Base-by-base conservation (phyloP, 2,113 vertebrate species). In the Thalassoma bifasciatum region DNA sequence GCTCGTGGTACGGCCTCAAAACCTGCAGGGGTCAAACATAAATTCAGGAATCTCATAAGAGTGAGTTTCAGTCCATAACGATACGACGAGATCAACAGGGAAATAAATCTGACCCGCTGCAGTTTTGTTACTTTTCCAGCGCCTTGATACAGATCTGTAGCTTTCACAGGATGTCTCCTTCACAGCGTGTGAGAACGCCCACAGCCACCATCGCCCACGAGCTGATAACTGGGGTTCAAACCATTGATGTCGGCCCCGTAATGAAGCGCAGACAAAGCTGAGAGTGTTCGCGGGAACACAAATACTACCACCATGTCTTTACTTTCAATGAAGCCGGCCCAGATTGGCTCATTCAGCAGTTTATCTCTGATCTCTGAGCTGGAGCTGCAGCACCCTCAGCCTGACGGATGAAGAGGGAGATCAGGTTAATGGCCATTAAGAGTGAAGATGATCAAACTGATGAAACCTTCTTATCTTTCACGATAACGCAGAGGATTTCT, bases 231-330 rank as follows among this genome's bases (percentile, higher is more conserved):
- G 86, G 80, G 58, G 66, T 8, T 74, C 57, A 37, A 78, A 19
- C 64, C 86, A 83, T 87, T 92, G 86, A 91, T 83, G 89, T 90
- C 50, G 70, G 67, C 75, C 56, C 56, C 83, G 74, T 82, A 89
- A 85, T 90, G 79, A 83, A 75, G 71, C 63, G 17, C 19, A 40
- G 52, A 86, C 71, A 78, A 91, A 81, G 82, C 86, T 65, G 52
- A 72, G 79, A 68, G 84, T 82, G 85, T 89, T 87, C 84, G 69
- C 75, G 77, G 75, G 81, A 88, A 90, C 72, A 78, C 72, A 90
- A 88, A 91, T 17, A 76, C 85, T 81, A 90, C 93, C 93, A 88
- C 66, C 91, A 93, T 93, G 89, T 81, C 78, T 92, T 87, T 66
- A 8, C 82, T 83, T 87, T 90, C 89, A 91, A 52, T 68, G 30